These are phyloP conservation scores for Tromatobia lineatoria DNA, from an alignment of 2,888 invertebrate genomes.

Conservation along the genomic window DNA sequence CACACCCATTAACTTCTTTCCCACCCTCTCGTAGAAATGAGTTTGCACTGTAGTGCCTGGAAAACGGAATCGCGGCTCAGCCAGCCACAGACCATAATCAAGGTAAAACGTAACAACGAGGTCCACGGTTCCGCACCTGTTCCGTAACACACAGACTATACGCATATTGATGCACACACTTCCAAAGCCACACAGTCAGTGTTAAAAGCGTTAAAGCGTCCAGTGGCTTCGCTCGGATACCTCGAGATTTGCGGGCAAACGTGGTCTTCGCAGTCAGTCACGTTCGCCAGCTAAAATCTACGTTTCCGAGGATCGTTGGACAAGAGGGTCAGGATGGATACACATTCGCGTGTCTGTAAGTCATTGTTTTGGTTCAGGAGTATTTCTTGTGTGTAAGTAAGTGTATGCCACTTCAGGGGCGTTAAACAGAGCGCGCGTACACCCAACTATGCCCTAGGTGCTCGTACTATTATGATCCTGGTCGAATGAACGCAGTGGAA, in stretches of 20 bases:
- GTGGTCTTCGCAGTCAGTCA: constrained; percentile 18
- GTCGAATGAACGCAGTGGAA: constrained; percentile 63
- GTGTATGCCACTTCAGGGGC: constrained; percentile 73
- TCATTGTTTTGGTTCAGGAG: constrained; percentile 83
- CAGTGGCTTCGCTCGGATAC: constrained; percentile 63
- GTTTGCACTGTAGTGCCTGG: neutral
- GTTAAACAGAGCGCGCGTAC: constrained; percentile 84
- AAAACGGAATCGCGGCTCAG: constrained; percentile 13
- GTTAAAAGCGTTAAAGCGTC: constrained; percentile 38
- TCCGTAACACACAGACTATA: constrained; percentile 55
- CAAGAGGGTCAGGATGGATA: constrained; percentile 84
- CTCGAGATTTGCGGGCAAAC: constrained; percentile 26
- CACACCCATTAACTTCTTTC: constrained; percentile 39
- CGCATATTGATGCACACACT: constrained; percentile 3
- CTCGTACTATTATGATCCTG: constrained; percentile 60
- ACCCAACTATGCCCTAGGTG: constrained; percentile 62
- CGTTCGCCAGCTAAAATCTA: constrained; percentile 54
- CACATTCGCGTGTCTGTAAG: constrained; percentile 81
- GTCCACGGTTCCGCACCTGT: constrained; percentile 69
- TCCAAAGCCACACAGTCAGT: neutral
- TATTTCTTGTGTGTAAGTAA: constrained; percentile 69
- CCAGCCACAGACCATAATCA: constrained; percentile 26
- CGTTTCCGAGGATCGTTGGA: constrained; percentile 81
- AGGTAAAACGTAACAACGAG: constrained; percentile 62
- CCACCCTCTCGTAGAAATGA: constrained; percentile 30